These are phyloP conservation scores for Drosophila atripex DNA, from an alignment of 2,888 invertebrate species.

Conservation along the genomic window DNA sequence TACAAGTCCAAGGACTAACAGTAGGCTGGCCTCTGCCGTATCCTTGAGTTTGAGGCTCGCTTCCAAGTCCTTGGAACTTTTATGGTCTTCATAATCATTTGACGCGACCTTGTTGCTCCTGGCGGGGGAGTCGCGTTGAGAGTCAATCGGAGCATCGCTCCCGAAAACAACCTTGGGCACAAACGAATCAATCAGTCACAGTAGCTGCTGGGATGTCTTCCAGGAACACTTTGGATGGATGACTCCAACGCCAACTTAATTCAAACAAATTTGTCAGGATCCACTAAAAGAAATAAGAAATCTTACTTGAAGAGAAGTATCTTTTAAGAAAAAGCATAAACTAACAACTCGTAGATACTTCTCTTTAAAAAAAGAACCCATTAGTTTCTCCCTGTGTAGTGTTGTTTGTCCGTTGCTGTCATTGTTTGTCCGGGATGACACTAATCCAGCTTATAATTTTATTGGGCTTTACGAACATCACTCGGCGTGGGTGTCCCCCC, in stretches of 20 bases:
- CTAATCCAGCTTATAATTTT: slow-evolving; percentile 79
- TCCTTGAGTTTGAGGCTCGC: slow-evolving; percentile 21
- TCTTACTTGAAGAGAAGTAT: too few species aligned
- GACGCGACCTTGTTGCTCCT: slow-evolving; percentile 31
- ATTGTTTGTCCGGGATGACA: slow-evolving; percentile 75
- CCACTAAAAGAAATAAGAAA: neutral
- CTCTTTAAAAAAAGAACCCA: neutral
- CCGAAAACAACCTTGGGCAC: slow-evolving; percentile 29
- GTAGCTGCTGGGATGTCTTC: slow-evolving; percentile 52
- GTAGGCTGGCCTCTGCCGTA: slow-evolving; percentile 25
- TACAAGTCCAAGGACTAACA: slow-evolving; percentile 38
- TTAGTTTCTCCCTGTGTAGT: slow-evolving; percentile 7
- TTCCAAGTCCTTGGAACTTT: slow-evolving; percentile 44
- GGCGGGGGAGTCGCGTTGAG: slow-evolving; percentile 39
- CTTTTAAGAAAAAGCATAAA: too few species aligned
- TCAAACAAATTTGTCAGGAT: neutral
- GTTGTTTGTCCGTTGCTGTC: slow-evolving; percentile 52
- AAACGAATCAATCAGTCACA: slow-evolving; percentile 80
- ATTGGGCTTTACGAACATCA: slow-evolving; percentile 41
- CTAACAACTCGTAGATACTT: too few species aligned
- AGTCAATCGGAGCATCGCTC: slow-evolving; percentile 30
- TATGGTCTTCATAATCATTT: slow-evolving; percentile 38
- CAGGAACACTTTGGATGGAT: slow-evolving; percentile 50
- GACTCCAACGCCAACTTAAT: neutral
- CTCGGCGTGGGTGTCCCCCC: slow-evolving; percentile 57